Conservation (phyloP, 2,797 vertebrate species). For the Pyrrhura leucotis region DNA sequence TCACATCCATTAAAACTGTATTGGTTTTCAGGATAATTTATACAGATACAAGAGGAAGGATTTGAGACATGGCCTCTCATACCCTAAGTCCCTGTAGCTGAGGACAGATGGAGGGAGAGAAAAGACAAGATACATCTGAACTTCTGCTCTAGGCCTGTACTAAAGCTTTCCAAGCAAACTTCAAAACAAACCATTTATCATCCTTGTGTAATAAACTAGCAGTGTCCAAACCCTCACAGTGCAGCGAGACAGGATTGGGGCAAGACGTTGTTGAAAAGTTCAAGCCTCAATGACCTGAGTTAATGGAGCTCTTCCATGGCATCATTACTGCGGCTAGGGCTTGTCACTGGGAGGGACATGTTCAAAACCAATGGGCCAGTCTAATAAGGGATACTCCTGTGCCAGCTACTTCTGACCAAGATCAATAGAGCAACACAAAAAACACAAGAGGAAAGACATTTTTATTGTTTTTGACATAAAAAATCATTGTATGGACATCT, state of each 20-base stretch:
- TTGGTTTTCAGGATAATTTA: background rate
- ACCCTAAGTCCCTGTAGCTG: background rate
- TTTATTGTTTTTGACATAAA: background rate
- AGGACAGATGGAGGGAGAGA: background rate
- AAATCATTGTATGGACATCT: background rate
- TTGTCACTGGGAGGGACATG: background rate
- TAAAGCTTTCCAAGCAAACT: background rate
- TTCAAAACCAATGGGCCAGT: background rate
- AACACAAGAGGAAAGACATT: background rate
- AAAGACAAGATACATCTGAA: background rate
- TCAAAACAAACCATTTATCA: background rate
- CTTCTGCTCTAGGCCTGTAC: background rate
- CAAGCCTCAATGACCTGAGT: background rate
- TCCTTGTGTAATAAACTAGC: background rate
- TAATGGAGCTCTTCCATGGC: background rate
- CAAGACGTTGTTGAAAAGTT: fast-evolving
- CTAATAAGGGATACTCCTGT: background rate
- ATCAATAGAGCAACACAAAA: background rate
- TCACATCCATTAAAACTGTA: background rate
- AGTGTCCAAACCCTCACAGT: background rate
- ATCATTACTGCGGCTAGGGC: background rate
- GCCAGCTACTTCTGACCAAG: background rate
- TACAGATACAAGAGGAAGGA: background rate
- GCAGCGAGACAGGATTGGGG: background rate
- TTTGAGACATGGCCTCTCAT: background rate